phyloP scores from a whole-genome alignment of 2,113 vertebrate genomes.

The Oenanthe melanoleuca region DNA sequence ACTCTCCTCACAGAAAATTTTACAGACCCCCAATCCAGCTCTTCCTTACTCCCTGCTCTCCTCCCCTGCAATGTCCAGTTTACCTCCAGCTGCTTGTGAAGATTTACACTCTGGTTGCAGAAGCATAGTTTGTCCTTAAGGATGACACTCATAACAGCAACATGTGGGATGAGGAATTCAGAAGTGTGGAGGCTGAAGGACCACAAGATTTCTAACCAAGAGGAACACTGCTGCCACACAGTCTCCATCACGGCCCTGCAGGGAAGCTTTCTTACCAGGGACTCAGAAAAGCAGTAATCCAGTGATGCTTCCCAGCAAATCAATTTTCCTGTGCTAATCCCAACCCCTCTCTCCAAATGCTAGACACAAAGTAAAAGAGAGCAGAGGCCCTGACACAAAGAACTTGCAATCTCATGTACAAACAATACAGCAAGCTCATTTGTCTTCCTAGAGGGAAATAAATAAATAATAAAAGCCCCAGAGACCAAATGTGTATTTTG shows the following conservation, averaged over 20 bases:
- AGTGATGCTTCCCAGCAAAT: constrained; percentile 20
- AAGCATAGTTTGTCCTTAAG: neutral
- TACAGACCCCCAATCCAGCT: neutral
- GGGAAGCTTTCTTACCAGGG: neutral
- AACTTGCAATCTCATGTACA: constrained; percentile 3
- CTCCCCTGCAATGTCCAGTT: neutral
- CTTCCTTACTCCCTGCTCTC: neutral
- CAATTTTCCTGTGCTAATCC: constrained; percentile 27
- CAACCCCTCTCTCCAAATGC: neutral
- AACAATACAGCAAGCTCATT: neutral
- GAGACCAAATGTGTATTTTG: neutral
- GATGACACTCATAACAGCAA: neutral
- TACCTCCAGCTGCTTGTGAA: neutral
- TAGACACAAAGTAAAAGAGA: neutral
- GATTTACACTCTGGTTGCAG: neutral
- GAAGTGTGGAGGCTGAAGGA: neutral
- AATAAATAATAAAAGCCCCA: neutral
- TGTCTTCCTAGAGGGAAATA: constrained; percentile 15
- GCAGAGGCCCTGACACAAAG: constrained; percentile 12
- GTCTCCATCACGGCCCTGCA: neutral
- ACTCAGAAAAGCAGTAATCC: constrained; percentile 9
- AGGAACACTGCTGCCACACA: neutral
- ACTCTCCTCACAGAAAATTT: neutral
- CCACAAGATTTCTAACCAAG: neutral
- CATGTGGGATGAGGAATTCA: neutral